Percentiles rank a stretch among this genome's conserved stretches.
Evolutionary conservation across 2,888 invertebrate genomes (phyloP).

Genomic region (Atrina japonica): DNA sequence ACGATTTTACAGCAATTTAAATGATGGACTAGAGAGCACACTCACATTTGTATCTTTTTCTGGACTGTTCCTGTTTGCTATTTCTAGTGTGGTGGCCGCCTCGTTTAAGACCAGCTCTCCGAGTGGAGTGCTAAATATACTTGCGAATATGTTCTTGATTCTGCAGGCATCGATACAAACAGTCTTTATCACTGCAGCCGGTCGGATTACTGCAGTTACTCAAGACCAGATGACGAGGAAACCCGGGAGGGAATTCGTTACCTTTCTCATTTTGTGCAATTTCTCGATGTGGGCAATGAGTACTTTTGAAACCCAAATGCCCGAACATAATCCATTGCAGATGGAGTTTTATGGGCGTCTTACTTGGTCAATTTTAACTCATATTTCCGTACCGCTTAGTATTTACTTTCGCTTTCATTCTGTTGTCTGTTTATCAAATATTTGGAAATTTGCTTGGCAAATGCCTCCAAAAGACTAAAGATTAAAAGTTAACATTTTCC

Average conservation of each 20-base stretch:
- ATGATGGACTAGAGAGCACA: constrained; percentile 68
- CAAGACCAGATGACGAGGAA: constrained; percentile 96
- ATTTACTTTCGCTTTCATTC: constrained; percentile 98
- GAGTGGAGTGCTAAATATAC: constrained; percentile 91
- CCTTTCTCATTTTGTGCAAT: constrained; percentile 96
- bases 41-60: constrained; percentile 94
- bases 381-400: constrained; percentile 95
- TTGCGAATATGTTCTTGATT: constrained; percentile 92
- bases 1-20: constrained; percentile 48
- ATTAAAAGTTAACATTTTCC: too few relatives aligned
- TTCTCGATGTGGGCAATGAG: constrained; percentile 98
- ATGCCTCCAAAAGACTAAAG: too few relatives aligned
- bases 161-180: constrained; percentile 95
- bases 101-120: constrained; percentile 89
- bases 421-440: constrained; percentile 95
- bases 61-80: constrained; percentile 94
- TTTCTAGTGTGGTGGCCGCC: constrained; percentile 96
- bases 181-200: constrained; percentile 93
- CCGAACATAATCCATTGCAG: constrained; percentile 95
- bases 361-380: constrained; percentile 95
- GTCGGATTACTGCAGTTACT: constrained; percentile 92
- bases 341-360: constrained; percentile 95
- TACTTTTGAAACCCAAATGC: constrained; percentile 96
- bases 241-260: constrained; percentile 96
- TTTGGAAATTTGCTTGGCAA: constrained; percentile 95